Evolutionary conservation across 2,797 vertebrate species (phyloP).

Genomic region (Oryzias dopingdopingensis): DNA sequence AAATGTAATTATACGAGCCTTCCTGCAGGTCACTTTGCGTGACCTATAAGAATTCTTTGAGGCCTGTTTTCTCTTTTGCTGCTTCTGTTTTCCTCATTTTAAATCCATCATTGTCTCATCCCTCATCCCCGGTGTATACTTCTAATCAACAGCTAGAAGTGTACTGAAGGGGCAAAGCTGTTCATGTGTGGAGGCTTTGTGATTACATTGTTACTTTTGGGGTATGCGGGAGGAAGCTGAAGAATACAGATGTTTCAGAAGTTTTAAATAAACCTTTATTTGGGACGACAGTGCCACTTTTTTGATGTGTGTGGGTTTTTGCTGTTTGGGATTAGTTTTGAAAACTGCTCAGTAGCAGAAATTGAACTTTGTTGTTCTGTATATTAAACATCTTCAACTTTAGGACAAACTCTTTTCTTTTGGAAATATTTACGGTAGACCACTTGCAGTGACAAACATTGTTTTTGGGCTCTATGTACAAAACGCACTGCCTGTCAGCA

Average conservation of each 20-base stretch:
- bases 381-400: too few species aligned
- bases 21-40: too few species aligned
- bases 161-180: constrained; percentile 36
- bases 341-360: too few species aligned
- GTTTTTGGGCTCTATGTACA: too few species aligned
- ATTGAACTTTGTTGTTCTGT: too few species aligned
- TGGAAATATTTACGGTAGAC: too few species aligned
- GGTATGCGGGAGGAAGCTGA: neutral
- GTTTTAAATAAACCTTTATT: neutral
- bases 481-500: too few species aligned
- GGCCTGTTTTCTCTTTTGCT: neutral
- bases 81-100: constrained; percentile 18
- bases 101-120: constrained; percentile 19
- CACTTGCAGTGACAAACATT: too few species aligned
- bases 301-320: neutral
- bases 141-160: constrained; percentile 51
- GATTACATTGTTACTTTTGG: constrained; percentile 26
- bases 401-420: too few species aligned
- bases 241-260: constrained; percentile 20
- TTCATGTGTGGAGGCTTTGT: constrained; percentile 26
- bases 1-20: too few species aligned
- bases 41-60: neutral
- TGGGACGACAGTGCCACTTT: neutral
- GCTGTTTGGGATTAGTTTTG: too few species aligned
- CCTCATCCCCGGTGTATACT: constrained; percentile 27